Evolutionary conservation across 1,140 invertebrate genomes (phyloP).

Genomic region (Dendrolimus kikuchii): DNA sequence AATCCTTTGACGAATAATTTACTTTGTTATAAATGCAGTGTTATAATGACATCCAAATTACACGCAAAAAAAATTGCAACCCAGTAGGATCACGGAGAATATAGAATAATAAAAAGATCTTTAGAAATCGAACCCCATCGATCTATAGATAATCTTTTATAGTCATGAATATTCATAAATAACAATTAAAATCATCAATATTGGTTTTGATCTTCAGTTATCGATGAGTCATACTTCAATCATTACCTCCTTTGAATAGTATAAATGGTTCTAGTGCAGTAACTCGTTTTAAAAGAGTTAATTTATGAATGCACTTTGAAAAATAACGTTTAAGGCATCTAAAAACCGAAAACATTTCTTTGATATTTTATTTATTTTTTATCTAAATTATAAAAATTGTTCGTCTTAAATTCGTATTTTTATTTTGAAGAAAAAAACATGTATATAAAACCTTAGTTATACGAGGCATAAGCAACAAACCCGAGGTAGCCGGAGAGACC

Average conservation of each 20-base stretch:
- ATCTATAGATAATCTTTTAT: conserved; percentile 27
- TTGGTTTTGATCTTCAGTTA: conserved; percentile 33
- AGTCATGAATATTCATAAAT: conserved; percentile 63
- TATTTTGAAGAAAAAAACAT: too few species aligned
- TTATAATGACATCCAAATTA: conserved; percentile 6
- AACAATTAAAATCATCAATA: conserved; percentile 55
- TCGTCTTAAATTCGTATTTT: too few species aligned
- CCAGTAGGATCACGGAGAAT: too few species aligned
- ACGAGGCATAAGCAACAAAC: too few species aligned
- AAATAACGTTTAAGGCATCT: neutral
- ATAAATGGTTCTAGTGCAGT: conserved; percentile 1
- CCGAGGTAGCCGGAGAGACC: too few species aligned
- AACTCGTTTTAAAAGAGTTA: neutral
- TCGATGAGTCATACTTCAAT: conserved; percentile 34
- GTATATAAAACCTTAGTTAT: too few species aligned
- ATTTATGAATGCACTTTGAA: neutral
- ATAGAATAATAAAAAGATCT: conserved; percentile 3
- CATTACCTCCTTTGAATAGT: conserved; percentile 22
- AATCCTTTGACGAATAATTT: conserved; percentile 15
- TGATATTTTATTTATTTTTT: too few species aligned
- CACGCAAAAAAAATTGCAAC: conserved; percentile 3
- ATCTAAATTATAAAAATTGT: too few species aligned
- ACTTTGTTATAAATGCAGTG: neutral
- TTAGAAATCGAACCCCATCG: conserved; percentile 21
- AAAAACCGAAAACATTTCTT: too few species aligned